phyloP scores from a whole-genome alignment of 2,888 invertebrate species.

The Caenorhabditis macrosperma region DNA sequence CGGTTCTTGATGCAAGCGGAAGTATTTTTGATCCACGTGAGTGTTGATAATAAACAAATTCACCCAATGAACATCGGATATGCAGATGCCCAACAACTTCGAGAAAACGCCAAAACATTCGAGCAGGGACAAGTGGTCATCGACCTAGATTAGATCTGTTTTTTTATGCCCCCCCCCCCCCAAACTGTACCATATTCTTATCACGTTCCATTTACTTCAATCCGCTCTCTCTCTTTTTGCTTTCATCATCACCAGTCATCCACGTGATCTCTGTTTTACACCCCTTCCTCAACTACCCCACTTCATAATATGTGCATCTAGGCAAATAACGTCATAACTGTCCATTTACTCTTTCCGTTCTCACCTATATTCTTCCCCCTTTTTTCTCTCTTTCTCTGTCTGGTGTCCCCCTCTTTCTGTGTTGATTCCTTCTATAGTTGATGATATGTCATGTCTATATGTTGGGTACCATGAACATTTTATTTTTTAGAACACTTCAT shows the following conservation, averaged over 20 bases:
- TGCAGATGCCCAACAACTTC: slow-evolving; percentile 20
- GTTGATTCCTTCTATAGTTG: no score
- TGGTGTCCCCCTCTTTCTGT: no score
- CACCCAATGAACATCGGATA: not conserved
- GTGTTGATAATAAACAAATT: not conserved
- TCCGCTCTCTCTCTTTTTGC: not conserved
- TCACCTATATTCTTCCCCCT: no score
- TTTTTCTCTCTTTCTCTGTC: no score
- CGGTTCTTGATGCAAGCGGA: slow-evolving; percentile 29
- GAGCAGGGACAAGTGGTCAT: slow-evolving; percentile 22
- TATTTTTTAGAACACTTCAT: not conserved
- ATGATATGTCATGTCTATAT: no score
- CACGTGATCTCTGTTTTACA: no score
- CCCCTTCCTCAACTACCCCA: no score
- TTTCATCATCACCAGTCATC: not conserved
- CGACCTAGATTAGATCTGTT: slow-evolving; percentile 28
- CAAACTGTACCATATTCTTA: not conserved
- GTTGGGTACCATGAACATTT: not conserved
- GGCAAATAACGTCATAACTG: no score
- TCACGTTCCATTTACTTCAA: not conserved
- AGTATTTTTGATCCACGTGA: slow-evolving; percentile 38
- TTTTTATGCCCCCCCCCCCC: not conserved
- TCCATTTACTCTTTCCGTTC: no score
- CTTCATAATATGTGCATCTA: no score
- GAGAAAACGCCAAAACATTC: not conserved